These are phyloP conservation scores for Caradrina clavipalpis DNA, from an alignment of 2,888 invertebrate genomes.

Conservation along the genomic window DNA sequence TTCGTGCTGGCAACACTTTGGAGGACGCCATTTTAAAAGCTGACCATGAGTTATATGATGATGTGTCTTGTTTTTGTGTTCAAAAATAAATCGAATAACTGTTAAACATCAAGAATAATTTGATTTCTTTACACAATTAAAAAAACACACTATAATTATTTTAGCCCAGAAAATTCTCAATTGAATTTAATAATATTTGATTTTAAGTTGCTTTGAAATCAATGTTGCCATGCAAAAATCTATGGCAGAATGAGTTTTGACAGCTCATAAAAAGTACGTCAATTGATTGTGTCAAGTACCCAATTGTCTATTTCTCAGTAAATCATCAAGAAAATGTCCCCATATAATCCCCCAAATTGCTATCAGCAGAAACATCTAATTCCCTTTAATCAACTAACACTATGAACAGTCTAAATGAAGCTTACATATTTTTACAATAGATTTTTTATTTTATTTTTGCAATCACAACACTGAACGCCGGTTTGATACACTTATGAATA, in stretches of 20 bases:
- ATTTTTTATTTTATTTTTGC: conserved; percentile 55
- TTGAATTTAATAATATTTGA: too few relatives aligned
- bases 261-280: too few relatives aligned
- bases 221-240: too few relatives aligned
- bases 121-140: too few relatives aligned
- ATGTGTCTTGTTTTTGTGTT: not conserved
- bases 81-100: not conserved
- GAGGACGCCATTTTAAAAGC: conserved; percentile 8
- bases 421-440: conserved; percentile 69
- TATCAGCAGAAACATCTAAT: conserved; percentile 36
- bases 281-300: too few relatives aligned
- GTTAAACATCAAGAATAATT: not conserved
- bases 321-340: not conserved
- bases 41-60: not conserved
- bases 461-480: conserved; percentile 78
- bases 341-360: not conserved
- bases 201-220: too few relatives aligned
- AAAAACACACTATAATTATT: too few relatives aligned
- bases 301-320: too few relatives aligned
- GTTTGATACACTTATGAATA: conserved; percentile 65
- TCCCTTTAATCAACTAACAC: conserved; percentile 65
- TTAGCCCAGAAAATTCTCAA: too few relatives aligned
- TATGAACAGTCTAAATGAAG: conserved; percentile 81
- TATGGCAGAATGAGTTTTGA: too few relatives aligned
- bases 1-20: conserved; percentile 39